phyloP scores from a whole-genome alignment of 2,888 invertebrate species.

The Agonopterix alstromeriana region DNA sequence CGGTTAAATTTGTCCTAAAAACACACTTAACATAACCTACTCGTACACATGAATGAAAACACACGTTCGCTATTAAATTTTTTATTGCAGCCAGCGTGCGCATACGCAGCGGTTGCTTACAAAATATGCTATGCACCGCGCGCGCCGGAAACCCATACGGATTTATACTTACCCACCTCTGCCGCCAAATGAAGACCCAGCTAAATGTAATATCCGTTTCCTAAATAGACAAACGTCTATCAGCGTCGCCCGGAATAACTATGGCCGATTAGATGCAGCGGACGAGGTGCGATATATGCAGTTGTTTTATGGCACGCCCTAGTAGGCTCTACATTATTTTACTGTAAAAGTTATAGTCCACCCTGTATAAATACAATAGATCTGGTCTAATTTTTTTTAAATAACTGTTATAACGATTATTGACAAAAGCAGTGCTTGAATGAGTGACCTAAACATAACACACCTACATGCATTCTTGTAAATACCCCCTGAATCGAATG shows the following conservation, averaged over 20 bases:
- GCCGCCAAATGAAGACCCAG: conserved; percentile 72
- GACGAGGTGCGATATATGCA: neutral
- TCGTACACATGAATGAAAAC: conserved; percentile 44
- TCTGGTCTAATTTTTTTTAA: no score
- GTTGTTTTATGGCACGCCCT: no score
- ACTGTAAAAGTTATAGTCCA: no score
- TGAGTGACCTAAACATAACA: no score
- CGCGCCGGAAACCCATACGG: conserved; percentile 52
- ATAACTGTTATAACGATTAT: no score
- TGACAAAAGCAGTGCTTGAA: no score
- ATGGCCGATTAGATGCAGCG: conserved; percentile 61
- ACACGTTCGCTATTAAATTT: conserved; percentile 58
- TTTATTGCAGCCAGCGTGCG: conserved; percentile 51
- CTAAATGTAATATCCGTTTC: conserved; percentile 76
- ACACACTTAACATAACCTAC: conserved; percentile 32
- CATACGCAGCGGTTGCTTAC: conserved; percentile 61
- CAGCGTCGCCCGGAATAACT: conserved; percentile 71
- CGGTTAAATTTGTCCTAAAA: conserved; percentile 34
- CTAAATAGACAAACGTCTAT: conserved; percentile 76
- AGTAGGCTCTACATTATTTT: no score
- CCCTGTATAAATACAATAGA: no score
- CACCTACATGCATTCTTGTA: no score
- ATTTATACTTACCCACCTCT: conserved; percentile 69
- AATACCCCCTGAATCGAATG: no score
- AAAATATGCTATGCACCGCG: conserved; percentile 70